Percentiles rank a stretch among this genome's conserved stretches.
phyloP scores from a whole-genome alignment of 2,113 vertebrate species.

The Myrmophylax atrothorax region DNA sequence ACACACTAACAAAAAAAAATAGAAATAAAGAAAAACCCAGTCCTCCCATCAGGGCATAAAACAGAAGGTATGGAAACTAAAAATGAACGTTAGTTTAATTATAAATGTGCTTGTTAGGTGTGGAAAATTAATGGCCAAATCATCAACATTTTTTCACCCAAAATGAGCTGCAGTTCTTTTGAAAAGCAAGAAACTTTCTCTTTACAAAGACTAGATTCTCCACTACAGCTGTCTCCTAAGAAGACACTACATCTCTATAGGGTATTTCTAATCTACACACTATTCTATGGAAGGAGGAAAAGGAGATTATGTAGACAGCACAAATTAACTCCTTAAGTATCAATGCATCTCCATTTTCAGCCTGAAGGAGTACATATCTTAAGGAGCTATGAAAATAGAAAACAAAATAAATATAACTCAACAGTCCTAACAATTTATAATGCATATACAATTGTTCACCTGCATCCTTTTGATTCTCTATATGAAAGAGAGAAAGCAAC shows the following conservation, averaged over 20 bases:
- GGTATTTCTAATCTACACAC: constrained; percentile 40
- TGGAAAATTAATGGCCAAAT: constrained; percentile 69
- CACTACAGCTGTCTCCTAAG: not conserved
- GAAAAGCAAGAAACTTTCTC: constrained; percentile 47
- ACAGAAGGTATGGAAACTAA: constrained; percentile 73
- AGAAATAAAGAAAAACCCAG: constrained; percentile 43
- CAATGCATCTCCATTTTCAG: constrained; percentile 77
- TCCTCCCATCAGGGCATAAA: constrained; percentile 68
- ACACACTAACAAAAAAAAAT: constrained; percentile 73
- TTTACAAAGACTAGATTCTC: constrained; percentile 26
- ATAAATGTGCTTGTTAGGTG: constrained; percentile 48
- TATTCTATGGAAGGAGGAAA: constrained; percentile 49
- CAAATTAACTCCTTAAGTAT: constrained; percentile 88
- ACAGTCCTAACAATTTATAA: constrained; percentile 87
- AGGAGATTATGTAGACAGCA: constrained; percentile 79
- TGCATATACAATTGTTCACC: constrained; percentile 96
- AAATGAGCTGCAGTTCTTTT: constrained; percentile 51
- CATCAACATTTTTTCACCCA: constrained; percentile 36
- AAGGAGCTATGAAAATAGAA: constrained; percentile 79
- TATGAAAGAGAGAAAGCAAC: constrained; percentile 90
- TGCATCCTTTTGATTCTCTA: constrained; percentile 92
- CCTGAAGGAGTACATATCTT: constrained; percentile 80
- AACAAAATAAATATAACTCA: constrained; percentile 78
- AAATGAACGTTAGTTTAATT: constrained; percentile 70
- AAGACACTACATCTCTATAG: not conserved